phyloP scores from a whole-genome alignment of 1,140 invertebrate species.

The Macrostomum lignano region DNA sequence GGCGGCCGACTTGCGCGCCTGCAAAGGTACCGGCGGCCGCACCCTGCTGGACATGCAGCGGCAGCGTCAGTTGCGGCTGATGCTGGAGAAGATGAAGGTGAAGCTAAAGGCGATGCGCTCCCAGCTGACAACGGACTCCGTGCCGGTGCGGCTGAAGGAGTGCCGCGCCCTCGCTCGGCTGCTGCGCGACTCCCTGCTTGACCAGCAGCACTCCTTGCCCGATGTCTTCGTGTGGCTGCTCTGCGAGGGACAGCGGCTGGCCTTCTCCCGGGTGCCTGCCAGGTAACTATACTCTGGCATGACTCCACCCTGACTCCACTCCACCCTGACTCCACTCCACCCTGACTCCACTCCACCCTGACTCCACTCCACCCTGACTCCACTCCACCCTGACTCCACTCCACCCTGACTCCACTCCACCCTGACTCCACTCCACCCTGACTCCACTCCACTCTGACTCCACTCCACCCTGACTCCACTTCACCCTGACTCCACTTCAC shows the following conservation, averaged over 20 bases:
- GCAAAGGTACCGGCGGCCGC: not conserved
- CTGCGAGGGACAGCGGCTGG: slow-evolving; percentile 27
- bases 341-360: no score
- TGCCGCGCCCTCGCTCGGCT: not conserved
- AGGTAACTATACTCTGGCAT: no score
- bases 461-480: no score
- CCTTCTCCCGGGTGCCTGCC: slow-evolving; percentile 28
- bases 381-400: no score
- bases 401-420: no score
- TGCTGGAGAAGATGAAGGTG: slow-evolving; percentile 1
- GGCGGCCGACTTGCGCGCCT: not conserved
- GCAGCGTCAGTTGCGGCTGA: not conserved
- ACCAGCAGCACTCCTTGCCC: slow-evolving; percentile 31
- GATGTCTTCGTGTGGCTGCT: slow-evolving; percentile 32
- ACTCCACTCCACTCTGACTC: no score
- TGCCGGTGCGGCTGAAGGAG: not conserved
- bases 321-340: no score
- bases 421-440: no score
- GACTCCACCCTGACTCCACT: no score
- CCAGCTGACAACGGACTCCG: not conserved
- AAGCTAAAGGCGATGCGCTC: not conserved
- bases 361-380: no score
- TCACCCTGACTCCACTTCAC: no score
- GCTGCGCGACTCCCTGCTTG: no score
- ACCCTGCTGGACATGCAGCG: slow-evolving; percentile 1